Conservation (phyloP, 2,113 vertebrate genomes). For the Alligator mississippiensis region DNA sequence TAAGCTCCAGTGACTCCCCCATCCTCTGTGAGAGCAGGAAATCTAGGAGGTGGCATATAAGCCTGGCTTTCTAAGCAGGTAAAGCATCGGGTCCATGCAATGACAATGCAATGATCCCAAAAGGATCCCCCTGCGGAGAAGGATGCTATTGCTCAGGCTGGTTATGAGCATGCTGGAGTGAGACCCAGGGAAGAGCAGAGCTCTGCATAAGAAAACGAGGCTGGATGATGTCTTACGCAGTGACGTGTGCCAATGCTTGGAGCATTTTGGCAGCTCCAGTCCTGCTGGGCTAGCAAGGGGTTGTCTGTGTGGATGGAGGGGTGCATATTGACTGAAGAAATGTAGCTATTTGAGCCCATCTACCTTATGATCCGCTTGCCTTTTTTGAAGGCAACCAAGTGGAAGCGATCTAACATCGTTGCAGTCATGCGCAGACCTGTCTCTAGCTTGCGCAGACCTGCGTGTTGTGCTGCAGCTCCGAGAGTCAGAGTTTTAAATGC, state of each 20-base stretch:
- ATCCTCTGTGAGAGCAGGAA: neutral
- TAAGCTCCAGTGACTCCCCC: neutral
- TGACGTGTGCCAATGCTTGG: too few relatives aligned
- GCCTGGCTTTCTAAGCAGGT: neutral
- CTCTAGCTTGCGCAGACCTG: neutral
- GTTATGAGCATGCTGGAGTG: neutral
- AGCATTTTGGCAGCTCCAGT: neutral
- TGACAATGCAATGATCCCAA: too few relatives aligned
- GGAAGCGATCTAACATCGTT: neutral
- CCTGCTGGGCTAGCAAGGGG: neutral
- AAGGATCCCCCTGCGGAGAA: neutral
- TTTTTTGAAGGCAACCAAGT: neutral
- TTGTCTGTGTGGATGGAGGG: neutral
- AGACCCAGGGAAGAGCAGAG: neutral
- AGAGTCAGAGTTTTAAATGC: rapidly evolving
- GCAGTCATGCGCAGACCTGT: neutral
- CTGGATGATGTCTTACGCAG: too few relatives aligned
- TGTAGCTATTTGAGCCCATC: neutral
- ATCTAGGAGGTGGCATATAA: neutral
- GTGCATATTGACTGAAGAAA: neutral
- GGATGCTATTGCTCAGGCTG: neutral
- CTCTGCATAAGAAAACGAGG: neutral
- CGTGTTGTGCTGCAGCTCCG: neutral
- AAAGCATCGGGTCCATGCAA: too few relatives aligned
- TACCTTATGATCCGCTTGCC: neutral